Conservation (phyloP, 1,140 invertebrate species). For the Periplaneta americana region DNA sequence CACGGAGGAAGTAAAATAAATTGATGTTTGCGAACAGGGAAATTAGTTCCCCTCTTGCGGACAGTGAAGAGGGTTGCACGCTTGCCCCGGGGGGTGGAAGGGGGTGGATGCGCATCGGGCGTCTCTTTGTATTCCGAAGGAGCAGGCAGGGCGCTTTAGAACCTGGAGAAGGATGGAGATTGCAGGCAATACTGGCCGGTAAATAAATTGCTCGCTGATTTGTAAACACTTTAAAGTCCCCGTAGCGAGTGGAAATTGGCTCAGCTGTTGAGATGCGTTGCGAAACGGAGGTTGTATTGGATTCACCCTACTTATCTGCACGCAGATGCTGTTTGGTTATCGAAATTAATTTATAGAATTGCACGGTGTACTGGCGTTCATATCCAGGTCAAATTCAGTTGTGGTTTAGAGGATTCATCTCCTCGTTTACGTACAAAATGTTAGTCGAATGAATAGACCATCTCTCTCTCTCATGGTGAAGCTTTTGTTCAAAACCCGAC, state of each 20-base stretch:
- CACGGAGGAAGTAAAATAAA: conserved; percentile 10
- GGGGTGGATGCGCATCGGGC: not conserved
- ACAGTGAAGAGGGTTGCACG: not conserved
- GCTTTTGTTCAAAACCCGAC: too few relatives aligned
- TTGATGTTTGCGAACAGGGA: conserved; percentile 17
- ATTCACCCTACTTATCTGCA: too few relatives aligned
- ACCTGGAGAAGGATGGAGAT: not conserved
- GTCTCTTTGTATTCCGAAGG: not conserved
- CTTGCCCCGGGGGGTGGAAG: not conserved
- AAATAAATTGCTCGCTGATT: not conserved
- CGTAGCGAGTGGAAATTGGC: not conserved
- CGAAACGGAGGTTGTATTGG: too few relatives aligned
- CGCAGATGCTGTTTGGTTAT: too few relatives aligned
- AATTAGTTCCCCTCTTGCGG: conserved; percentile 9
- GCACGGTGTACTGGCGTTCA: too few relatives aligned
- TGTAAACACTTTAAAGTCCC: not conserved
- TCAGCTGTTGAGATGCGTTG: too few relatives aligned
- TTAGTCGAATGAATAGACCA: too few relatives aligned
- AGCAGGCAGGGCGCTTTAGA: not conserved
- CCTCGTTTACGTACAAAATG: too few relatives aligned
- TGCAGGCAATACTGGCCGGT: not conserved
- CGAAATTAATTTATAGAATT: too few relatives aligned
- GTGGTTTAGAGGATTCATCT: too few relatives aligned
- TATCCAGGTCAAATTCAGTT: too few relatives aligned
- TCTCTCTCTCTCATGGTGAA: too few relatives aligned